Base-by-base conservation (phyloP, 2,797 vertebrate genomes). In the Pangasius mekongensis region DNA sequence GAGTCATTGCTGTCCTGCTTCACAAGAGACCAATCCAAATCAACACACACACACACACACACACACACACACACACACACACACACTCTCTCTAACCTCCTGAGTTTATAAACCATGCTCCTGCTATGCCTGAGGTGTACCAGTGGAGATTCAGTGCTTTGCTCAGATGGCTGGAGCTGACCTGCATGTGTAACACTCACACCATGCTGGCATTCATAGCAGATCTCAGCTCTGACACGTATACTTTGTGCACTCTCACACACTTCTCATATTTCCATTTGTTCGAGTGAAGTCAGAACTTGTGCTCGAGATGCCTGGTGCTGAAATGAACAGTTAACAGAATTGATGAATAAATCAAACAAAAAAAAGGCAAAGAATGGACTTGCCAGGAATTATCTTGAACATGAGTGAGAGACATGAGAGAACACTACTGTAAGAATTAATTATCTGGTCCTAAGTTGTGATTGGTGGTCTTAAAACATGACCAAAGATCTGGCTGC, bases 1-100 rank as follows among this genome's bases (percentile, higher is more conserved):
- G 69, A 74, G n/a, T 6, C 13, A 11, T 36, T n/a, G 36, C 87
- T 86, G 39, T 86, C 77, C 84, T 39, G 76, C 77, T 60, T 62
- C 20, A 88, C 69, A 54, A 64, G 71, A 39, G 22, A 43, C 22
- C 66, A 24, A 16, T 3, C 11, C 39, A 33, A 8, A 78, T 20
- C 24, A 18, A 60, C 49, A 58, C 52, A 49, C 52, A 43, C 69
- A 76, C 39, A 43, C 69, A 76, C 39, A 60, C 49, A 58, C 52
- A 49, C 52, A 43, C 69, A 76, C 39, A 60, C 49, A 58, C 52
- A 49, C 52, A 43, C 69, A 76, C 39, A 60, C 69, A 76, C 39
- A 60, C 49, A 58, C 52, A 49, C 52, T n/a, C 69, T 62, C 39
- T 67, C 81, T 54, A 54, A 74, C 39, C 33, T 43, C n/a, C 36